Base-by-base conservation (phyloP, 2,888 invertebrate species). In the Papilio protenor region DNA sequence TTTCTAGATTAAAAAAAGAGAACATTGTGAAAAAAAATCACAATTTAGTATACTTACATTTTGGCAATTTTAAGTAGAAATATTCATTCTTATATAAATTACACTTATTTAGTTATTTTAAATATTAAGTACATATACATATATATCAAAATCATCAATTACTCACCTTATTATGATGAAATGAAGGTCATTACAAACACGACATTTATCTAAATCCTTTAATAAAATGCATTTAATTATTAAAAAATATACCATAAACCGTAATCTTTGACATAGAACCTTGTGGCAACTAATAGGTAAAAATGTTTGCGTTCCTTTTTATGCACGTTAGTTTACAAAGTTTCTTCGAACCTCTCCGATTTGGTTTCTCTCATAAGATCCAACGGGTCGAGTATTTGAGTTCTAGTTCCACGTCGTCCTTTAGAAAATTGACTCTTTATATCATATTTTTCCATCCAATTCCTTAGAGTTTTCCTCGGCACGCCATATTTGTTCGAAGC, bases 391-490 rank as follows among this genome's bases (percentile, higher is more conserved):
- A 93, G 61, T 0, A 93, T 91, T 81, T 90, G 91, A 1, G 87
- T 86, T 61, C 93, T 85, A 0, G 92, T 85, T 0, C 95, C 95
- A 1, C 95, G 91, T 1, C 95, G 85, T 0, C 95, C 95, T 83
- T 94, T 94, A 0, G 95, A 95, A 82, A 94, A 95, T 85, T 95
- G 95, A 82, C 95, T 95, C 83, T 95, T 94, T 52, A 95, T 95
- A 83, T 95, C 94, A 80, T 95, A 95, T 78, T 95, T 95, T 75
- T 95, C 95, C 95, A 95, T 95, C 94, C 95, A 95, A 85, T 95
- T 95, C 76, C 95, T 84, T 40, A 95, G 85, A 47, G 95, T 95
- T 78, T 95, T 95, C 84, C 95, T 88, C 2, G 95, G 95, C 40
- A 95, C 95, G 0, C 95, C 95, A 79, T 92, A 95, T 64, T 95